Evolutionary conservation across 2,113 vertebrate species (phyloP).

Genomic region (Paradisaea rubra): DNA sequence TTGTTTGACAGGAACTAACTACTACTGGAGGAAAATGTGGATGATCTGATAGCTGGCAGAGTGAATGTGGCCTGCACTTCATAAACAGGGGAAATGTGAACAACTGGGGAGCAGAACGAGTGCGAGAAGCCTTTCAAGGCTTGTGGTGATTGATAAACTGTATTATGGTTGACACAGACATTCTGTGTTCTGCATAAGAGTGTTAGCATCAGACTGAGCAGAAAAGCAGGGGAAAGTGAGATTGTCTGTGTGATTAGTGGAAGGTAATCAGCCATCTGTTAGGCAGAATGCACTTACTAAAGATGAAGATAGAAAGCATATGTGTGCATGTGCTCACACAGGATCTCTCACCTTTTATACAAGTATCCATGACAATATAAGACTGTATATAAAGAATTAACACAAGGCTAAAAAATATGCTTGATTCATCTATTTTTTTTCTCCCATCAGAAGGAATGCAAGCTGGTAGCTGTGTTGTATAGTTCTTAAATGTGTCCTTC

Average conservation of each 20-base stretch:
- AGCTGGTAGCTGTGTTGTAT: not conserved
- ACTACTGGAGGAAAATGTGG: not conserved
- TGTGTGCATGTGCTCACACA: not conserved
- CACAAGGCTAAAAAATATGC: not conserved
- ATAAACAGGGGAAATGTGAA: not conserved
- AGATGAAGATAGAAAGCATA: constrained; percentile 1
- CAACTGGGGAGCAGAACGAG: not conserved
- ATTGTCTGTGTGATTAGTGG: constrained; percentile 18
- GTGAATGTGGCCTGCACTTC: not conserved
- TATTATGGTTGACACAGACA: not conserved
- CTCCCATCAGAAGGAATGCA: not conserved
- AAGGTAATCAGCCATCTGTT: constrained; percentile 50
- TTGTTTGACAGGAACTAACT: constrained; percentile 24
- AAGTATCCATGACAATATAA: not conserved
- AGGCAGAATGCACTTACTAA: not conserved
- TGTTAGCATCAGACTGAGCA: not conserved
- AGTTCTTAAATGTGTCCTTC: not conserved
- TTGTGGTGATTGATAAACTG: constrained; percentile 5
- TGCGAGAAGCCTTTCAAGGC: not conserved
- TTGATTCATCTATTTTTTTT: not conserved
- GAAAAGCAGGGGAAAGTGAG: not conserved
- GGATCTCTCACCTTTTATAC: not conserved
- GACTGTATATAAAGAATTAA: not conserved
- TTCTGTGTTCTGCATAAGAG: not conserved
- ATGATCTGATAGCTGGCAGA: not conserved